Conservation (phyloP, 2,113 vertebrate species). For the Acanthisitta chloris region DNA sequence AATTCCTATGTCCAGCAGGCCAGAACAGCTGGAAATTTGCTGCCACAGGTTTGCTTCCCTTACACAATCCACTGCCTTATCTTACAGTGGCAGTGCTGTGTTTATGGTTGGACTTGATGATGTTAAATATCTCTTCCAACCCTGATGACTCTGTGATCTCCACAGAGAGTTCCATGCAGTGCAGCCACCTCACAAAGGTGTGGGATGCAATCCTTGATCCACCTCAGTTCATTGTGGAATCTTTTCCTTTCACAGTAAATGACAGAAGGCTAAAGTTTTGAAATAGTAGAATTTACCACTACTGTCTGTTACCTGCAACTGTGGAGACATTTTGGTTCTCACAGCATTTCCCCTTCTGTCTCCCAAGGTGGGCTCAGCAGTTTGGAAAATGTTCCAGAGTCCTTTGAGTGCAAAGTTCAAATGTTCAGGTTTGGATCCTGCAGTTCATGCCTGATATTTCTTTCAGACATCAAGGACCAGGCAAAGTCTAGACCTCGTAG, state of each 20-base stretch:
- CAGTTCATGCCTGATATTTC: neutral
- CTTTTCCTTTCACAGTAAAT: neutral
- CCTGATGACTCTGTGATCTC: too few relatives aligned
- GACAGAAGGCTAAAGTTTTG: neutral
- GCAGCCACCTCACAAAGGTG: neutral
- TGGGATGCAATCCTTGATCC: neutral
- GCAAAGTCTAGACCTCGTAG: neutral
- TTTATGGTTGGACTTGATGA: too few relatives aligned
- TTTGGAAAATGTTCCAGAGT: neutral
- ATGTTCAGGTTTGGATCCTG: neutral
- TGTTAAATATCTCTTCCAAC: too few relatives aligned
- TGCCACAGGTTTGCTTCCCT: neutral
- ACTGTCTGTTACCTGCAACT: neutral
- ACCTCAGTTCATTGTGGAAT: neutral
- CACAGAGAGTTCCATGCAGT: neutral
- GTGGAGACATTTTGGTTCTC: neutral
- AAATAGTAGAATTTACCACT: neutral
- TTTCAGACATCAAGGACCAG: neutral
- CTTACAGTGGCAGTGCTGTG: too few relatives aligned
- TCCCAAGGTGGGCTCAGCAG: neutral
- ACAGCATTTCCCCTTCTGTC: neutral
- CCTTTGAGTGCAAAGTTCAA: neutral
- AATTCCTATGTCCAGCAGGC: neutral
- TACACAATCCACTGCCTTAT: neutral
- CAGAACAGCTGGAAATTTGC: neutral